A percentile compares a stretch with the other conserved stretches of the same genome.
Evolutionary conservation across 1,140 invertebrate genomes (phyloP).

Genomic region (Holotrichia oblita): DNA sequence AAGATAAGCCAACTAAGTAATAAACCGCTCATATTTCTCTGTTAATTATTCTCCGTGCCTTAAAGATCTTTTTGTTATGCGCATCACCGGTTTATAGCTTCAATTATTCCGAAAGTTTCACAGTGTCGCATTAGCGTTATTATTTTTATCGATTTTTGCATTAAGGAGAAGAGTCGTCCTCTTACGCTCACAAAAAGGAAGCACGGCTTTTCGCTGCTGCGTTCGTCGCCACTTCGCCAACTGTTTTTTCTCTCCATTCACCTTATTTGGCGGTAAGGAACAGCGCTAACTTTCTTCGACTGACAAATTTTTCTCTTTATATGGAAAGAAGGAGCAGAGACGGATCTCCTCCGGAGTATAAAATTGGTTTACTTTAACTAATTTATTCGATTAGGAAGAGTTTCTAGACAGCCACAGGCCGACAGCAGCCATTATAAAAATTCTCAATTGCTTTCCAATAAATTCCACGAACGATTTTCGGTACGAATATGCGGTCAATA

Average conservation of each 20-base stretch:
- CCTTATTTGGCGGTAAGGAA: neutral
- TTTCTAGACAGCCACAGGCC: neutral
- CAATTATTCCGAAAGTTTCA: conserved; percentile 33
- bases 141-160: conserved; percentile 33
- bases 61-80: conserved; percentile 15
- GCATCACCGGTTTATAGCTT: neutral
- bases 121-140: conserved; percentile 31
- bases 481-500: neutral
- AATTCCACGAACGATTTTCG: neutral
- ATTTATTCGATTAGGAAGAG: conserved; percentile 24
- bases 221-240: neutral
- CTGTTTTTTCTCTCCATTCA: neutral
- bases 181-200: neutral
- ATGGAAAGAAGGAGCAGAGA: neutral
- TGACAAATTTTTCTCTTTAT: neutral
- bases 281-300: neutral
- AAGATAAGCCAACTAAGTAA: conserved; percentile 20
- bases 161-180: neutral
- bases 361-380: conserved; percentile 25
- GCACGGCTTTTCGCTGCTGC: neutral
- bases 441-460: conserved; percentile 19
- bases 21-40: conserved; percentile 29
- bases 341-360: neutral
- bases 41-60: conserved; percentile 2
- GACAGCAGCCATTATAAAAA: conserved; percentile 19